Evolutionary conservation across 2,888 invertebrate species (phyloP), one percentile per base, ranked within the genome.

Genomic region (Hecatera dysodea): DNA sequence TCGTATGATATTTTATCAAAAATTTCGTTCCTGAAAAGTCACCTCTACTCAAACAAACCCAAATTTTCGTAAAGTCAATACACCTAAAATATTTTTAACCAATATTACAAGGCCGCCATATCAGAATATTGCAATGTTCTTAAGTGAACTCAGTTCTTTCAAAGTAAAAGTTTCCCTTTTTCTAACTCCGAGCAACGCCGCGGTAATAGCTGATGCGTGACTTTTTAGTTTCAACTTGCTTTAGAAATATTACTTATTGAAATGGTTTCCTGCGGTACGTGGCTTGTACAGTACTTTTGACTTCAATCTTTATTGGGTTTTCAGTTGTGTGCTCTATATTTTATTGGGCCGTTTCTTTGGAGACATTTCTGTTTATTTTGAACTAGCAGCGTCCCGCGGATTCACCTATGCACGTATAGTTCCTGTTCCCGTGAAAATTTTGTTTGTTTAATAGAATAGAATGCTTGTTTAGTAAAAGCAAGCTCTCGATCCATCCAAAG

Each of bases 61-160:
- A n/a, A 73, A 65, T 50, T 29, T 24, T 29, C 19, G 39, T 6
- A 11, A 36, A 55, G 4, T 17, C 46, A 60, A 60, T 39, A 55
- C 15, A 36, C 44, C 1, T 29, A 36, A 67, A 61, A 71, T 69
- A 36, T 78, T 52, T 29, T 17, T 53, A 50, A 67, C 60, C 22
- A 81, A 75, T 68, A 70, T 79, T 52, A 61, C 22, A 70, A 66
- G 53, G 46, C 29, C 59, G 61, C 19, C 56, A 22, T 69, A 60
- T 80, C 66, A 72, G 78, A 80, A 82, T 82, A 80, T 80, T 68
- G 80, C 82, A 80, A 83, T 80, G 75, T 66, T 80, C 78, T 69
- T 78, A 78, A 84, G 78, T 78, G 80, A 73, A 64, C n/a, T 55
- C 15, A 44, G 66, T 56, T 61, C 55, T 72, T 64, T 55, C 56